These are phyloP conservation scores for Agrenia bidenticulata DNA, from an alignment of 2,888 invertebrate species.

Conservation along the genomic window DNA sequence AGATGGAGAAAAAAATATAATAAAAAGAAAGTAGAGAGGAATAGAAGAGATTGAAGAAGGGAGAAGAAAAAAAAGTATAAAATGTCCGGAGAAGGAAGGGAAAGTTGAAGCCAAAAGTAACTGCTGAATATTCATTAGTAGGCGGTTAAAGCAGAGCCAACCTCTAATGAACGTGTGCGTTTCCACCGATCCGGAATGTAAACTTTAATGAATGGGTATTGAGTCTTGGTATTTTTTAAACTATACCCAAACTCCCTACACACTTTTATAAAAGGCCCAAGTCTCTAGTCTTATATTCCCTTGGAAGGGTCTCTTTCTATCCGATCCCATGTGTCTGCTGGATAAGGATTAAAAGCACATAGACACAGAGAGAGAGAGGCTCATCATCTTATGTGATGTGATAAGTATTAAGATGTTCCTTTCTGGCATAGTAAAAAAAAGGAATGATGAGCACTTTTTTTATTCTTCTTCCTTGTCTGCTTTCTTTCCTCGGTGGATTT, in stretches of 20 bases:
- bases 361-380: too few species aligned
- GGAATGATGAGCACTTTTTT: too few species aligned
- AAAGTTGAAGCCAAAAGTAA: conserved; percentile 17
- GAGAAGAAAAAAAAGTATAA: neutral
- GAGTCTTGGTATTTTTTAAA: conserved; percentile 1
- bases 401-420: too few species aligned
- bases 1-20: conserved; percentile 7
- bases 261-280: too few species aligned
- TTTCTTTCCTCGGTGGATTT: neutral
- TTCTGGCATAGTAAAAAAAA: too few species aligned
- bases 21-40: conserved; percentile 12
- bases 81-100: neutral
- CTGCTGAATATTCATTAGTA: conserved; percentile 42
- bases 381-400: too few species aligned
- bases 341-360: too few species aligned
- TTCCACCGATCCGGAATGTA: conserved; percentile 41
- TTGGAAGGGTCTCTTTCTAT: too few species aligned
- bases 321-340: too few species aligned
- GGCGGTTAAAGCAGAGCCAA: conserved; percentile 27
- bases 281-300: too few species aligned
- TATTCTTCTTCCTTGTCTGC: neutral
- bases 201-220: conserved; percentile 39
- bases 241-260: too few species aligned
- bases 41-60: neutral
- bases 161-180: conserved; percentile 42